Conservation (phyloP, 1,140 invertebrate genomes). For the Phymorhynchus buccinoides region DNA sequence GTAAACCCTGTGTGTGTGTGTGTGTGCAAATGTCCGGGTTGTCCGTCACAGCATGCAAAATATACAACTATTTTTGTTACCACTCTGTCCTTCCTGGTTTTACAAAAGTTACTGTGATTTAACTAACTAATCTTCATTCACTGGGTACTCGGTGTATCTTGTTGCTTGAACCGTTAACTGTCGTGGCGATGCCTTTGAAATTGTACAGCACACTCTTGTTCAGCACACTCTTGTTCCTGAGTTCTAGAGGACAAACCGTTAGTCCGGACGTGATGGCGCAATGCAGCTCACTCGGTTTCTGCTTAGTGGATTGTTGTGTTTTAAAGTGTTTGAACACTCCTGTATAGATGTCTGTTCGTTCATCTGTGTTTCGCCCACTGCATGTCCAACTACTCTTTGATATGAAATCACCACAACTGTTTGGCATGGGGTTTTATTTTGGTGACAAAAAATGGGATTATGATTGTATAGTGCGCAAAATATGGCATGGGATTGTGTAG, state of each 20-base stretch:
- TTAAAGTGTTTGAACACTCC: background rate
- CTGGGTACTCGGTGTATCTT: conserved; percentile 38
- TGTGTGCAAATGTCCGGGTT: conserved; percentile 41
- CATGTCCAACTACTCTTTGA: background rate
- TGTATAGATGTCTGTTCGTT: background rate
- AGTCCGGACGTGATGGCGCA: background rate
- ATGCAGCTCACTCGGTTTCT: conserved; percentile 16
- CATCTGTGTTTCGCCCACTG: background rate
- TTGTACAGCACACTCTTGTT: conserved; percentile 8
- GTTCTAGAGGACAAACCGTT: background rate
- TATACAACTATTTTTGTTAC: conserved; percentile 42
- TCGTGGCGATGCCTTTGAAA: conserved; percentile 2
- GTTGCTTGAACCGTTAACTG: conserved; percentile 31
- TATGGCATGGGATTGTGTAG: too few relatives aligned
- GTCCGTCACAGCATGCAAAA: conserved; percentile 43
- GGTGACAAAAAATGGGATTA: too few relatives aligned
- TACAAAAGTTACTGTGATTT: conserved; percentile 47
- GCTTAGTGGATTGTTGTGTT: background rate
- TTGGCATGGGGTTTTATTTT: background rate
- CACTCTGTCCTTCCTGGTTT: conserved; percentile 41
- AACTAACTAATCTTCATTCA: conserved; percentile 45
- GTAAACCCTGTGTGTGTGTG: conserved; percentile 40
- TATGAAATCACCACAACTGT: background rate
- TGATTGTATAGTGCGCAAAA: too few relatives aligned
- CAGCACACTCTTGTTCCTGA: background rate